These are phyloP conservation scores for Caenorhabditis uteleia DNA, from an alignment of 2,888 invertebrate genomes.

Conservation along the genomic window DNA sequence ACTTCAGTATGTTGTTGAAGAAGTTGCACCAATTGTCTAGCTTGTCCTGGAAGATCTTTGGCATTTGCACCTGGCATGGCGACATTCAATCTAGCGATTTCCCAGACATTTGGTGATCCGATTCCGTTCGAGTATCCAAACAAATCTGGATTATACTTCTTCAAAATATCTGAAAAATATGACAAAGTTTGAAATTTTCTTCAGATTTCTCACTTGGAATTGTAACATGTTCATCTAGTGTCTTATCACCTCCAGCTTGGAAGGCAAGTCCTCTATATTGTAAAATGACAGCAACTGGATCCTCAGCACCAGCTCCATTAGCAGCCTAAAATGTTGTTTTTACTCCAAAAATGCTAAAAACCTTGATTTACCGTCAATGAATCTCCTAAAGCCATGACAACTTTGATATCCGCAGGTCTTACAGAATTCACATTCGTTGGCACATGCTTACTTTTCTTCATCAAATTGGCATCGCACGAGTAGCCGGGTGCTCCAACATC, in stretches of 20 bases:
- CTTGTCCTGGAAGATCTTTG: constrained; percentile 55
- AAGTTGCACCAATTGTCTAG: constrained; percentile 44
- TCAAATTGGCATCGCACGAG: constrained; percentile 24
- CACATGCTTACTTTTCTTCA: constrained; percentile 40
- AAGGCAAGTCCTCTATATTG: constrained; percentile 60
- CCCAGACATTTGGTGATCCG: constrained; percentile 69
- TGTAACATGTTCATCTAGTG: constrained; percentile 52
- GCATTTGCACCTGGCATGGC: constrained; percentile 56
- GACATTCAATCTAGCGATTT: constrained; percentile 48
- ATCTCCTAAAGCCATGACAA: constrained; percentile 56
- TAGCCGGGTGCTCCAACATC: constrained; percentile 28
- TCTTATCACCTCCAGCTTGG: constrained; percentile 57
- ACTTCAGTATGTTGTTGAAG: constrained; percentile 46
- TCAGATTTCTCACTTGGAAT: constrained; percentile 51
- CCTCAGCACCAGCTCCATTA: constrained; percentile 54
- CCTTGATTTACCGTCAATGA: constrained; percentile 46
- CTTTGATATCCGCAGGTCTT: constrained; percentile 55
- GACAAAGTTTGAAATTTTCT: constrained; percentile 3
- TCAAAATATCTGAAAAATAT: constrained; percentile 74
- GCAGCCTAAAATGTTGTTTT: constrained; percentile 38
- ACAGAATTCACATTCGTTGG: constrained; percentile 51
- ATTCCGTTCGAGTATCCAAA: constrained; percentile 80
- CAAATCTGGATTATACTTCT: constrained; percentile 79
- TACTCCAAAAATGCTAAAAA: neutral
- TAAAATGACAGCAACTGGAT: constrained; percentile 54